Conservation (phyloP, 2,113 vertebrate genomes). For the Candoia aspera region DNA sequence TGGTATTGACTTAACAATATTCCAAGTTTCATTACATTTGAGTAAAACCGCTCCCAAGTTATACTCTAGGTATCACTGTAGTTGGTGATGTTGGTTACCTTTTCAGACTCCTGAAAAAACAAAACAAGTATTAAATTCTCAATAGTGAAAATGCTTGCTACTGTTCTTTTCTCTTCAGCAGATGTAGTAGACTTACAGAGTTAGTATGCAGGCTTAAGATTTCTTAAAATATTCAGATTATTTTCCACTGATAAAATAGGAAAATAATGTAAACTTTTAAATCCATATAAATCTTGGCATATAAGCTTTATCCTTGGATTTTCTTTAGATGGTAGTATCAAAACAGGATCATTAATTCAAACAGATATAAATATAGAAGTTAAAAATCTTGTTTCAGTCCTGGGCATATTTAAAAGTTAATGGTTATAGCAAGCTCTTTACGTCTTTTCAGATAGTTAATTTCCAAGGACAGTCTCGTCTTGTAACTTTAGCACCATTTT, state of each 20-base stretch:
- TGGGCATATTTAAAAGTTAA: background rate
- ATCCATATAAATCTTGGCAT: background rate
- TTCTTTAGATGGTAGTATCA: background rate
- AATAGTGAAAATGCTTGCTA: background rate
- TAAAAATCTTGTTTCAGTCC: background rate
- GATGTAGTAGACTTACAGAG: background rate
- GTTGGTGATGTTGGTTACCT: background rate
- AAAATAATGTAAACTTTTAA: background rate
- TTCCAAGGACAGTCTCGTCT: background rate
- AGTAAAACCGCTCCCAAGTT: background rate
- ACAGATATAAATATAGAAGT: background rate
- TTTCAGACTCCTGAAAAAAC: background rate
- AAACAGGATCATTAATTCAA: background rate
- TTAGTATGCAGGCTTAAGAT: background rate
- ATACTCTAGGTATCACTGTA: background rate
- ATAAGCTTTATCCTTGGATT: background rate
- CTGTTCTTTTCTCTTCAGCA: background rate
- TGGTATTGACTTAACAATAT: background rate
- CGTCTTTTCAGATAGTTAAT: background rate
- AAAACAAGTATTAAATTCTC: background rate
- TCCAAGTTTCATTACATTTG: background rate
- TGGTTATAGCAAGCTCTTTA: background rate
- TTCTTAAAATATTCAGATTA: background rate
- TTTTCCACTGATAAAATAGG: background rate
- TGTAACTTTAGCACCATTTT: background rate